phyloP scores from a whole-genome alignment of 2,113 vertebrate species.

The Pitta sordida region DNA sequence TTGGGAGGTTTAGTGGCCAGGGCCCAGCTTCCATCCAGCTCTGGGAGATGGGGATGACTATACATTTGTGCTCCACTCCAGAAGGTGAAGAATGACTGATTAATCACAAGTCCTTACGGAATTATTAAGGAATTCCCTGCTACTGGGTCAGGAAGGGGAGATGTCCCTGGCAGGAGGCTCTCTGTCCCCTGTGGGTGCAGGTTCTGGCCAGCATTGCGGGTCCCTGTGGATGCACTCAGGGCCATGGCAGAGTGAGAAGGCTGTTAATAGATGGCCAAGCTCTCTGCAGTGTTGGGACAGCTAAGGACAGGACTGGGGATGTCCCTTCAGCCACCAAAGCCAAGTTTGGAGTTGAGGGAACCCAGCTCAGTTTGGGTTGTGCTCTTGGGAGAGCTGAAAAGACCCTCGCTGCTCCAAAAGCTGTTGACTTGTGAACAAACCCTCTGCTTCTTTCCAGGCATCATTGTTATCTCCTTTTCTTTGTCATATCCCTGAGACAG shows the following conservation, averaged over 20 bases:
- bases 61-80: neutral
- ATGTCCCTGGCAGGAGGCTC: neutral
- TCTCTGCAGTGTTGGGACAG: neutral
- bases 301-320: neutral
- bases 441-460: neutral
- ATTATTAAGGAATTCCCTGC: neutral
- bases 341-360: neutral
- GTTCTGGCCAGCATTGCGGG: neutral
- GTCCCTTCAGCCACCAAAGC: neutral
- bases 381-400: neutral
- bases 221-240: neutral
- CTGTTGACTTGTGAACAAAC: neutral
- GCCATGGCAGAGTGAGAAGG: neutral
- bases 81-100: neutral
- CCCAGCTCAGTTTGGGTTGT: neutral
- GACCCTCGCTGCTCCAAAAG: neutral
- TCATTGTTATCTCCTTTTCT: neutral
- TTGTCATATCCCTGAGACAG: neutral
- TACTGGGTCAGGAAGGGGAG: neutral
- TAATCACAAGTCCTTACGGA: fast-evolving
- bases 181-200: neutral
- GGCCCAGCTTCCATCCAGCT: neutral
- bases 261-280: neutral
- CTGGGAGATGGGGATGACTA: neutral
- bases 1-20: neutral